phyloP scores from a whole-genome alignment of 1,140 invertebrate species.

The Glomeris maerens region DNA sequence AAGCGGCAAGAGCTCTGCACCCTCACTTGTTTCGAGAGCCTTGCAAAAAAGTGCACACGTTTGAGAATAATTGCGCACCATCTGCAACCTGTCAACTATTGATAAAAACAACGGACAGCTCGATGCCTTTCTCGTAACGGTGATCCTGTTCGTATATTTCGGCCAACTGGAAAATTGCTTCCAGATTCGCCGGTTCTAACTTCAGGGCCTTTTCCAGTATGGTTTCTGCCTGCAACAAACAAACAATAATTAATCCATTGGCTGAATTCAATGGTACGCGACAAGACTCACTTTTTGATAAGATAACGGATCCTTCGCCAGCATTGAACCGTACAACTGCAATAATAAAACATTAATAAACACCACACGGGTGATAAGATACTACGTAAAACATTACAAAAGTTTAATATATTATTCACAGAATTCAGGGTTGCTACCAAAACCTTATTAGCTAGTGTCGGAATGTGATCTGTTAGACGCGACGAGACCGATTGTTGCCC shows the following conservation, averaged over 20 bases:
- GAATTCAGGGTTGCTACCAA: no score
- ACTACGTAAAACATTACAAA: background rate
- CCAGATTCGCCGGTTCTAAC: constrained; percentile 46
- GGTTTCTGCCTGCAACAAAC: constrained; percentile 36
- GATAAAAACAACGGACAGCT: constrained; percentile 28
- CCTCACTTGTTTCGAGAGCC: constrained; percentile 44
- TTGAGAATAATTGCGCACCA: background rate
- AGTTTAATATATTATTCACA: background rate
- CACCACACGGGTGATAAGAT: no score
- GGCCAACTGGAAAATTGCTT: constrained; percentile 51
- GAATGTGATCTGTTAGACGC: no score
- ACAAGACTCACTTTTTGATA: constrained; percentile 32
- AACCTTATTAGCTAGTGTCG: no score
- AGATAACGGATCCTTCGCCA: constrained; percentile 52
- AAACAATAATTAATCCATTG: background rate
- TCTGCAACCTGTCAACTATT: background rate
- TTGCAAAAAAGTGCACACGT: constrained; percentile 24
- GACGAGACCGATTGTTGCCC: no score
- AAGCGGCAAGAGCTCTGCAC: constrained; percentile 45
- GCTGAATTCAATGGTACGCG: no score
- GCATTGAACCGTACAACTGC: constrained; percentile 50
- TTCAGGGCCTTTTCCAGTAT: constrained; percentile 52
- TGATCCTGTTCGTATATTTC: constrained; percentile 41
- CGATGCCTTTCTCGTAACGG: constrained; percentile 29
- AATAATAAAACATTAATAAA: constrained; percentile 22